Percentiles rank a stretch among this genome's conserved stretches.
These are phyloP conservation scores for Piliocolobus tephrosceles DNA, from an alignment of 2,113 vertebrate species.

Conservation along the genomic window DNA sequence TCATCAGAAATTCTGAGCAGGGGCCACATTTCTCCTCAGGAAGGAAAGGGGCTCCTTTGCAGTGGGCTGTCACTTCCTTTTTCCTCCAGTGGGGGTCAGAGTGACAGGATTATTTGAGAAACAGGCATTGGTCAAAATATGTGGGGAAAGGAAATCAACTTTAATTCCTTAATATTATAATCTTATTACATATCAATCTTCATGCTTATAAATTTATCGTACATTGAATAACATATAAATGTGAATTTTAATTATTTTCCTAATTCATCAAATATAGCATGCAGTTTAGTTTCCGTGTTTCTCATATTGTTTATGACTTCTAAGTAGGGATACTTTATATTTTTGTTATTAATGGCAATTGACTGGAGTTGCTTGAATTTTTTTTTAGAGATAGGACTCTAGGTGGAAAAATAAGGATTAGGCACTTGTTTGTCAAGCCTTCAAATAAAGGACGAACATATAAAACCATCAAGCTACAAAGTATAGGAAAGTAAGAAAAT, in stretches of 20 bases:
- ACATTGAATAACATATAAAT: not conserved
- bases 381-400: not conserved
- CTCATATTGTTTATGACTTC: not conserved
- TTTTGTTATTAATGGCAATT: conserved; percentile 14
- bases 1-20: not conserved
- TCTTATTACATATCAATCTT: too few species aligned
- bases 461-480: not conserved
- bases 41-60: not conserved
- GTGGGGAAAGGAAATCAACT: not conserved
- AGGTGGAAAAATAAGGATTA: not conserved
- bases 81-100: not conserved
- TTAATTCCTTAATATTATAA: not conserved
- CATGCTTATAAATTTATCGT: not conserved
- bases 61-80: not conserved
- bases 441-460: not conserved
- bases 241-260: conserved; percentile 1
- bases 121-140: not conserved
- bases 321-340: not conserved
- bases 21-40: accelerated
- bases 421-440: not conserved
- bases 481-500: not conserved
- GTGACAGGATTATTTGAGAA: not conserved
- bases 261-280: not conserved
- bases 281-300: not conserved
- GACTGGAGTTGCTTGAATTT: not conserved